Evolutionary conservation across 2,113 vertebrate species (phyloP).

Genomic region (Telmatochromis sp.): DNA sequence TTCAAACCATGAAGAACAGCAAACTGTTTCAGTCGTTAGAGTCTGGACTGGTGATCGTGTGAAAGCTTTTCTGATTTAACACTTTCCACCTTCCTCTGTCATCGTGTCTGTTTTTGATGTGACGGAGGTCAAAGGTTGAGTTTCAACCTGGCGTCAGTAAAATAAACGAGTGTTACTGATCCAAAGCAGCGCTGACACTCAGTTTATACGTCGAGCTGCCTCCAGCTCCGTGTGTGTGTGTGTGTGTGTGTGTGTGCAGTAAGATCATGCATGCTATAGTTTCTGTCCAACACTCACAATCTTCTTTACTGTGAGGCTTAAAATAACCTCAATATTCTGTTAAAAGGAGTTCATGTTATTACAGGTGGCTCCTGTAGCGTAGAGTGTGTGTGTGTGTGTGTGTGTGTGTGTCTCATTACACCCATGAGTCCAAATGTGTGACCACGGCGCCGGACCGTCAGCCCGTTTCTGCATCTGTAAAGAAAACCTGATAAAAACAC

Average conservation of each 20-base stretch:
- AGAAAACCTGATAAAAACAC: not conserved
- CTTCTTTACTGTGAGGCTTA: not conserved
- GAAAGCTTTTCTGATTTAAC: not conserved
- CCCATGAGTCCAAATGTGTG: not conserved
- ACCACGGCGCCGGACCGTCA: accelerated
- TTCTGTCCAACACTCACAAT: not conserved
- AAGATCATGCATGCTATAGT: not conserved
- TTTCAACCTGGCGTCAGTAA: not conserved
- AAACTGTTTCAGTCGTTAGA: not conserved
- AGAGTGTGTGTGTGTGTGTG: not conserved
- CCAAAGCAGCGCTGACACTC: not conserved
- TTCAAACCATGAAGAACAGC: not conserved
- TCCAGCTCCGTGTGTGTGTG: not conserved
- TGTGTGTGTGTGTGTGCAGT: not conserved
- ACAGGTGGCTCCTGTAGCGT: not conserved
- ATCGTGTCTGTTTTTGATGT: not conserved
- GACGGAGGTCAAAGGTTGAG: not conserved
- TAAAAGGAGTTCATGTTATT: not conserved
- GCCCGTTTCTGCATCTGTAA: not conserved
- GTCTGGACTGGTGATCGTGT: not conserved
- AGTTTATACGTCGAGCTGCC: accelerated
- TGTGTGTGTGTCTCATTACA: not conserved
- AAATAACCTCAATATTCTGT: not conserved
- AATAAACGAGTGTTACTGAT: not conserved
- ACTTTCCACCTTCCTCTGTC: not conserved